A percentile compares a stretch with the other conserved stretches of the same genome.
Evolutionary conservation across 2,888 invertebrate genomes (phyloP).

Genomic region (Amblyjoppa fuscipennis): DNA sequence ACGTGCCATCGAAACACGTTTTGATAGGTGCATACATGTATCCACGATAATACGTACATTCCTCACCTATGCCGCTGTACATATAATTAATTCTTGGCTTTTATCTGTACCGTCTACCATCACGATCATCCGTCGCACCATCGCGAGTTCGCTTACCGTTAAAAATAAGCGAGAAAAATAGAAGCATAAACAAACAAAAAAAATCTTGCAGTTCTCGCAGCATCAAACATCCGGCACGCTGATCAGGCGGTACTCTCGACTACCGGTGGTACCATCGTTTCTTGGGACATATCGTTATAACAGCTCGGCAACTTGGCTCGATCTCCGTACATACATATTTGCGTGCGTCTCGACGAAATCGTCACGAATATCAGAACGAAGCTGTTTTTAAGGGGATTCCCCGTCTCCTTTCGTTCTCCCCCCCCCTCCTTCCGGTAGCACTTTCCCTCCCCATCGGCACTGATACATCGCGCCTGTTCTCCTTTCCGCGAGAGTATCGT

Average conservation of each 20-base stretch:
- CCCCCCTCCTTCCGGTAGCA: background rate
- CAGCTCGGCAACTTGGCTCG: background rate
- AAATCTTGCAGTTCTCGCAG: background rate
- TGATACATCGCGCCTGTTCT: background rate
- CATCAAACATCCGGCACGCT: background rate
- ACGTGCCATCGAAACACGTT: slow-evolving; percentile 20
- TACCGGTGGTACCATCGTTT: background rate
- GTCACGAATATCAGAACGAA: slow-evolving; percentile 48
- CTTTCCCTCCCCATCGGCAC: background rate
- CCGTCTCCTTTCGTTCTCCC: background rate
- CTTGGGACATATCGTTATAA: slow-evolving; percentile 15
- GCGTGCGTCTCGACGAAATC: slow-evolving; percentile 29
- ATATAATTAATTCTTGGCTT: slow-evolving; percentile 41
- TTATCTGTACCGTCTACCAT: slow-evolving; percentile 33
- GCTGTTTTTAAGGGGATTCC: slow-evolving; percentile 44
- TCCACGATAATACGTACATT: slow-evolving; percentile 2
- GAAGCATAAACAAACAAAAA: background rate
- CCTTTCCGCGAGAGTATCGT: slow-evolving; percentile 4
- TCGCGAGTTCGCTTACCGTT: background rate
- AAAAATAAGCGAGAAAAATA: slow-evolving; percentile 4
- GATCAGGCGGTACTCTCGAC: background rate
- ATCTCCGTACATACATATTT: slow-evolving; percentile 19
- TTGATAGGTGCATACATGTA: background rate
- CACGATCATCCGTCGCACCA: background rate
- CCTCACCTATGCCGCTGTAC: background rate